Percentiles rank a stretch among this genome's conserved stretches.
These are phyloP conservation scores for Umimayanthus kanabou DNA, from an alignment of 92 coral and sea anemone species.

Conservation along the genomic window DNA sequence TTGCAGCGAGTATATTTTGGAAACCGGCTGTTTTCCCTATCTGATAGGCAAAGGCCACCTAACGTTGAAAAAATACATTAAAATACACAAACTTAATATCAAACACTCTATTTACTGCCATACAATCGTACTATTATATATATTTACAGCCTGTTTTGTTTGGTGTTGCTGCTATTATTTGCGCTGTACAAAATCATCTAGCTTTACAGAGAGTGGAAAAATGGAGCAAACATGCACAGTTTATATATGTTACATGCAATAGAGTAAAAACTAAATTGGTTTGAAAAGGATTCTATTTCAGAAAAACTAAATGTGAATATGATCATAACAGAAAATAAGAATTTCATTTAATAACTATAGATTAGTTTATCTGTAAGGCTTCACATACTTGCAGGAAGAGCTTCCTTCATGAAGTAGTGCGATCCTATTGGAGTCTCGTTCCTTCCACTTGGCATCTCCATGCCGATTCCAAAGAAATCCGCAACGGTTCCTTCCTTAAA, in stretches of 20 bases:
- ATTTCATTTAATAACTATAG: neutral
- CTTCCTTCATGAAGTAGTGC: constrained; percentile 18
- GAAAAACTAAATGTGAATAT: no score
- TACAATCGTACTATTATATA: no score
- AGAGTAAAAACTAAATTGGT: no score
- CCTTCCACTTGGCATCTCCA: constrained; percentile 18
- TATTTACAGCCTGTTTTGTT: no score
- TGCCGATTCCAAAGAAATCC: constrained; percentile 37
- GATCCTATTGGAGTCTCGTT: constrained; percentile 28
- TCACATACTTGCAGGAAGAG: constrained; percentile 18
- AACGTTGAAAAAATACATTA: neutral
- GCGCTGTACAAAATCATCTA: no score
- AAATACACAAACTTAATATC: neutral
- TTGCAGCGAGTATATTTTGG: constrained; percentile 21
- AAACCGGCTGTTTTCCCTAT: neutral
- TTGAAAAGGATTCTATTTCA: no score
- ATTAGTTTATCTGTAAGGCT: neutral
- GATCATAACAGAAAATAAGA: no score
- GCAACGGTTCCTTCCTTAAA: neutral
- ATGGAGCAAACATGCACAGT: no score
- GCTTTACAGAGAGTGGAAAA: no score
- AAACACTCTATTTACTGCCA: neutral
- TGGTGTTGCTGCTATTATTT: no score
- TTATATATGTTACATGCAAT: no score
- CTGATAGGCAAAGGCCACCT: constrained; percentile 3